These are phyloP conservation scores for Pecten maximus DNA, from an alignment of 2,888 invertebrate genomes.

Conservation along the genomic window DNA sequence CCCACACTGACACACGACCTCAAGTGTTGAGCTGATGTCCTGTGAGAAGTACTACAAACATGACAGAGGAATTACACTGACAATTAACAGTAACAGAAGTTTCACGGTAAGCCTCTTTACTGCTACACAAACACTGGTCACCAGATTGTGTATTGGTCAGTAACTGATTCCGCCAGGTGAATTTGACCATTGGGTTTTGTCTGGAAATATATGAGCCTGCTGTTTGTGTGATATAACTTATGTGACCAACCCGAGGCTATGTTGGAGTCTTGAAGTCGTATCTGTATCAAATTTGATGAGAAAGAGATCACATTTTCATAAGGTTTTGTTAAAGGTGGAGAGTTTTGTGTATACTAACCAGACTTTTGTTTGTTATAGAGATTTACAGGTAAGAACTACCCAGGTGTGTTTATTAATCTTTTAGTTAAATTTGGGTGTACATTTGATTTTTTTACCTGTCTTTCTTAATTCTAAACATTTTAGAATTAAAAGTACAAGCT, in stretches of 20 bases:
- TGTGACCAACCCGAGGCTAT: not conserved
- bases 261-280: not conserved
- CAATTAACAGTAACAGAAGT: not conserved
- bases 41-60: not conserved
- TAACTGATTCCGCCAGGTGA: no score
- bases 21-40: not conserved
- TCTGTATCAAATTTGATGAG: not conserved
- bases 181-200: not conserved
- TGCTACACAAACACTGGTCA: not conserved
- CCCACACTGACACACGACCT: not conserved
- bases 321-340: not conserved
- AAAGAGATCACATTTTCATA: not conserved
- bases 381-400: not conserved
- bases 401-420: not conserved
- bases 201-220: not conserved
- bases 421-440: not conserved
- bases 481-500: no score
- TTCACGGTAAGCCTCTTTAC: slow-evolving; percentile 23
- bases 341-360: not conserved
- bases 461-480: not conserved
- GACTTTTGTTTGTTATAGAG: not conserved
- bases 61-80: not conserved
- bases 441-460: no score
- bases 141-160: not conserved
- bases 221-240: not conserved